Evolutionary conservation across 2,113 vertebrate genomes (phyloP).

Genomic region (Pleuronectes platessa): DNA sequence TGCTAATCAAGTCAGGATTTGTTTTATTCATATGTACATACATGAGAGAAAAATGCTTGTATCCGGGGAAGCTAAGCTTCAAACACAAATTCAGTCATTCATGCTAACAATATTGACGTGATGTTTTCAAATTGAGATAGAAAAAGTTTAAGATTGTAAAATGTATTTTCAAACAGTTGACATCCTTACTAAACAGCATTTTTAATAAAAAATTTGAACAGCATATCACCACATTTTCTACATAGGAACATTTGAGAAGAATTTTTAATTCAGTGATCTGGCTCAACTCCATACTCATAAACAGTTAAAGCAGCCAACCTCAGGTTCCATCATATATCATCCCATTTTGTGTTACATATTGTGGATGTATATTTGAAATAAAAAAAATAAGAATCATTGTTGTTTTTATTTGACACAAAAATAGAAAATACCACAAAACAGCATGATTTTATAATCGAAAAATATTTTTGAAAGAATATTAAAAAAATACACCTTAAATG

Average conservation of each 20-base stretch:
- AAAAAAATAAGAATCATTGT: background rate
- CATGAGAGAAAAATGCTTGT: background rate
- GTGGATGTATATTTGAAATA: background rate
- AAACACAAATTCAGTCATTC: background rate
- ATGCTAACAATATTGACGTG: background rate
- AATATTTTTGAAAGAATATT: background rate
- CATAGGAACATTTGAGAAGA: no score
- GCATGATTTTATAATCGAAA: background rate
- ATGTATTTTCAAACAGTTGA: background rate
- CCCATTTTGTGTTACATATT: background rate
- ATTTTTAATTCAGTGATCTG: no score
- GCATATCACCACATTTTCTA: no score
- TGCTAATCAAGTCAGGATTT: background rate
- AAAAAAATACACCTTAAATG: background rate
- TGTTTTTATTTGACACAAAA: conserved; percentile 25
- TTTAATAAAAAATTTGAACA: background rate
- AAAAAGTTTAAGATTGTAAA: background rate
- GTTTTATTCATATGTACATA: background rate
- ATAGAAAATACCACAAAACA: background rate
- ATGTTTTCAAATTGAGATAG: background rate
- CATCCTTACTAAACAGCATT: background rate
- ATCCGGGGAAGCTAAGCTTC: no score
- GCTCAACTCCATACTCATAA: background rate
- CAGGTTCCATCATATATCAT: background rate
- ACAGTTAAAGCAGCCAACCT: background rate